These are phyloP conservation scores for Percopsis transmontana DNA, from an alignment of 2,113 vertebrate genomes.

Conservation along the genomic window DNA sequence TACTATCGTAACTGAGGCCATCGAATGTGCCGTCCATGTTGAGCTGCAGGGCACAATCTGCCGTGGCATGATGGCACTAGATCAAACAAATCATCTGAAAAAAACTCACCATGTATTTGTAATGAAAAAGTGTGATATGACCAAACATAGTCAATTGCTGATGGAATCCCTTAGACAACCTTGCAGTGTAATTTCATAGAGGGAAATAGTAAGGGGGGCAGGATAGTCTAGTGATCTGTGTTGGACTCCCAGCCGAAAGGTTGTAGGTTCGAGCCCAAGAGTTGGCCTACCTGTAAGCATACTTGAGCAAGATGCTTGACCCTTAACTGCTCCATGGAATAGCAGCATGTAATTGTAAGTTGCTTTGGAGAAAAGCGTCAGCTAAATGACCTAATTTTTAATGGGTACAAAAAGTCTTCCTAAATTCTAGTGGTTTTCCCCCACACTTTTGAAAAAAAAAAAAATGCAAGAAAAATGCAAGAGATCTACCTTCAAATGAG, in stretches of 20 bases:
- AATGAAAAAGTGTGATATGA: slow-evolving; percentile 65
- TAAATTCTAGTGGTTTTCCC: too few relatives aligned
- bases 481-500: background rate
- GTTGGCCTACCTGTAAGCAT: too few relatives aligned
- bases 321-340: too few relatives aligned
- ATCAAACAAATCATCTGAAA: slow-evolving; percentile 57
- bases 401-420: too few relatives aligned
- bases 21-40: slow-evolving; percentile 67
- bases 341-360: too few relatives aligned
- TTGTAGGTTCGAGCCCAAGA: too few relatives aligned
- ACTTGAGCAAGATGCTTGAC: too few relatives aligned
- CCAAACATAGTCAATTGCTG: slow-evolving; percentile 68
- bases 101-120: slow-evolving; percentile 70
- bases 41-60: slow-evolving; percentile 74
- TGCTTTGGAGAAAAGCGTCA: too few relatives aligned
- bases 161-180: slow-evolving; percentile 63
- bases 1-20: slow-evolving; percentile 64
- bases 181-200: background rate
- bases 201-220: too few relatives aligned
- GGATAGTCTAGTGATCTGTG: too few relatives aligned
- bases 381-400: too few relatives aligned
- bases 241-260: too few relatives aligned
- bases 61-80: slow-evolving; percentile 78
- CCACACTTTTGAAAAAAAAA: background rate
- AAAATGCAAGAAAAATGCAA: background rate